Evolutionary conservation across 2,888 invertebrate genomes (phyloP).

Genomic region (Pteria penguin): DNA sequence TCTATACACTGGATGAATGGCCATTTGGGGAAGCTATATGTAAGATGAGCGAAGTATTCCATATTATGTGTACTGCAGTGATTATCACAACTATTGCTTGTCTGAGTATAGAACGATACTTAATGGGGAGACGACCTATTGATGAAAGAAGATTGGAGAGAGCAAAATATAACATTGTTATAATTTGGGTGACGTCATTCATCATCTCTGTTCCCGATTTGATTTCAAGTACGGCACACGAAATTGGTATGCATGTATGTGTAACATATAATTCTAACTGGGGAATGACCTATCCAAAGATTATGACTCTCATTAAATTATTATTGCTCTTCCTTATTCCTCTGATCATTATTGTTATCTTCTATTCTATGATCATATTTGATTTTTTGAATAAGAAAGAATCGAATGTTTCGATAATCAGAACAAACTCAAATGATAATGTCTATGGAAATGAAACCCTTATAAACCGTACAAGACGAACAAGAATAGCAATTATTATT

Average conservation of each 20-base stretch:
- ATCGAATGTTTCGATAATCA: neutral
- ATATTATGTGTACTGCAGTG: slow-evolving; percentile 49
- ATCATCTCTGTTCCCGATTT: slow-evolving; percentile 52
- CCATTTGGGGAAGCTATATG: slow-evolving; percentile 57
- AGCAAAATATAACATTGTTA: slow-evolving; percentile 36
- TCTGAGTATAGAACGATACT: slow-evolving; percentile 55
- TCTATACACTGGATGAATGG: slow-evolving; percentile 55
- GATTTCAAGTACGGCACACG: slow-evolving; percentile 37
- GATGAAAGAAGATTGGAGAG: slow-evolving; percentile 19
- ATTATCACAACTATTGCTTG: slow-evolving; percentile 54
- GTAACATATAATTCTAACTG: slow-evolving; percentile 29
- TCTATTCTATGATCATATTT: slow-evolving; percentile 43
- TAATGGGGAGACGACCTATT: slow-evolving; percentile 44
- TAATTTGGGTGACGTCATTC: slow-evolving; percentile 52
- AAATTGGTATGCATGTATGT: slow-evolving; percentile 8
- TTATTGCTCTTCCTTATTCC: slow-evolving; percentile 52
- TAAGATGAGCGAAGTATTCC: slow-evolving; percentile 53
- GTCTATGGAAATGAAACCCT: neutral
- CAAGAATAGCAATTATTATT: slow-evolving; percentile 54
- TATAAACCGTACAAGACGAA: slow-evolving; percentile 5
- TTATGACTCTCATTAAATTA: slow-evolving; percentile 44
- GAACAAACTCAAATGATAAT: neutral
- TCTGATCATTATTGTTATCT: slow-evolving; percentile 45
- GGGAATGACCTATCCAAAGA: slow-evolving; percentile 40
- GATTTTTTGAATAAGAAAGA: slow-evolving; percentile 29